Evolutionary conservation across 2,113 vertebrate species (phyloP).

Genomic region (Passer montanus): DNA sequence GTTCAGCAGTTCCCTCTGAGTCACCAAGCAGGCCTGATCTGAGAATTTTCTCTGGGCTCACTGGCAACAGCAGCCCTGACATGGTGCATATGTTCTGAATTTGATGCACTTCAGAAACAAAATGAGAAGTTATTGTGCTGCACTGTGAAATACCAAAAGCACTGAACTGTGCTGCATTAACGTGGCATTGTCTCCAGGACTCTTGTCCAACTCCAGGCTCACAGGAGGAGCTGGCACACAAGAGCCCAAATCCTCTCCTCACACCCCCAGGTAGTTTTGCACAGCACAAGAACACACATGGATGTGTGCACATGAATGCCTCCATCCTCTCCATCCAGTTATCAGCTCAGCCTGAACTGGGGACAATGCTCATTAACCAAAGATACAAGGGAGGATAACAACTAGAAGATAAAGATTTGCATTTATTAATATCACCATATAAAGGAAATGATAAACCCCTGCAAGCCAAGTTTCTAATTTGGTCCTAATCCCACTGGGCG

Average conservation of each 20-base stretch:
- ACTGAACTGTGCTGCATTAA: not conserved
- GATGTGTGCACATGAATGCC: accelerated
- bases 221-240: not conserved
- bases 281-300: accelerated
- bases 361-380: not conserved
- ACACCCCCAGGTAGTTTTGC: not conserved
- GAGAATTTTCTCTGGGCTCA: not conserved
- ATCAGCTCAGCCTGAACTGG: not conserved
- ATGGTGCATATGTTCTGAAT: not conserved
- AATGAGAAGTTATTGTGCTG: not conserved
- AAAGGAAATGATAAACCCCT: not conserved
- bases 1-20: not conserved
- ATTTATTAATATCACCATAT: not conserved
- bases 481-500: not conserved
- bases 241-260: not conserved
- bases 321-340: not conserved
- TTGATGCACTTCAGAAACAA: not conserved
- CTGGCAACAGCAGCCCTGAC: not conserved
- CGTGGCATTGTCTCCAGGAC: not conserved
- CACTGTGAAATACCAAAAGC: not conserved
- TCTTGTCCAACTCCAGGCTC: not conserved
- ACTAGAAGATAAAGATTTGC: not conserved
- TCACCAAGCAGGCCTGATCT: not conserved
- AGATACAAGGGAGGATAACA: not conserved
- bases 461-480: not conserved